phyloP scores from a whole-genome alignment of 2,797 vertebrate species.

The Pangasius djambal region DNA sequence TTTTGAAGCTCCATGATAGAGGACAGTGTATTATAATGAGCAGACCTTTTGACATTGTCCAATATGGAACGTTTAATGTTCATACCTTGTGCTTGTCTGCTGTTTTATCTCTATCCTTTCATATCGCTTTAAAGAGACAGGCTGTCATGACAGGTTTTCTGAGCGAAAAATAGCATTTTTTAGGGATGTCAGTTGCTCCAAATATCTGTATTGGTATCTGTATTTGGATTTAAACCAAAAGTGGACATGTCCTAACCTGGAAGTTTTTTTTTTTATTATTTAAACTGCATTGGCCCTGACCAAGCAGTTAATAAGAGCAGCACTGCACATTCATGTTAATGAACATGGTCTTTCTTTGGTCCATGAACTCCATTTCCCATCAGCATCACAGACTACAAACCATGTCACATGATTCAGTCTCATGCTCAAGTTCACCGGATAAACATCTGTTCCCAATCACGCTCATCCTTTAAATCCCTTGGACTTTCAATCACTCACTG shows the following conservation, averaged over 20 bases:
- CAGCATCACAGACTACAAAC: background rate
- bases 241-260: background rate
- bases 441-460: background rate
- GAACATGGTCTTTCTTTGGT: background rate
- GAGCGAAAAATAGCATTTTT: background rate
- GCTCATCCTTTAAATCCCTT: background rate
- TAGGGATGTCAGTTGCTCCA: background rate
- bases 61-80: background rate
- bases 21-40: constrained; percentile 5
- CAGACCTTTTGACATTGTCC: constrained; percentile 8
- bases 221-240: background rate
- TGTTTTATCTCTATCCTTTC: background rate
- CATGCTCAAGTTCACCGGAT: background rate
- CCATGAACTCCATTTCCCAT: background rate
- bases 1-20: constrained; percentile 3
- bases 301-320: background rate
- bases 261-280: background rate
- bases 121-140: background rate
- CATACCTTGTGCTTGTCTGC: background rate
- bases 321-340: background rate
- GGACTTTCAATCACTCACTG: background rate
- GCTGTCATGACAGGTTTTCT: background rate
- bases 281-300: background rate
- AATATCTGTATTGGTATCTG: background rate
- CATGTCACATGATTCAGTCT: background rate